Evolutionary conservation across 2,888 invertebrate genomes (phyloP).

Genomic region (Acanthococcus lagerstroemiae): DNA sequence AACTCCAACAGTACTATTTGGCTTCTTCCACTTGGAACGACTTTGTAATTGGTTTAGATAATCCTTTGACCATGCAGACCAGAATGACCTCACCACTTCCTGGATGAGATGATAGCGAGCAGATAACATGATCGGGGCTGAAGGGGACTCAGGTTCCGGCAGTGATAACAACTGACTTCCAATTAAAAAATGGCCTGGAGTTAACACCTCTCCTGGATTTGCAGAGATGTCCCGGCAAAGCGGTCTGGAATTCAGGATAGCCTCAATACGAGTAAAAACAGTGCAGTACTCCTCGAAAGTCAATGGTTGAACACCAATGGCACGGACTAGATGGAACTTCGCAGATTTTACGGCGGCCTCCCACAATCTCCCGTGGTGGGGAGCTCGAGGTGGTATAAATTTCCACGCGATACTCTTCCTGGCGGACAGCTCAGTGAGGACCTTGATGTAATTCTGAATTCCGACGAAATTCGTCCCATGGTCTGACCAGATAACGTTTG

Average conservation of each 20-base stretch:
- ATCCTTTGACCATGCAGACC: neutral
- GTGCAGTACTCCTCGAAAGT: neutral
- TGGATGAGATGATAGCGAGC: neutral
- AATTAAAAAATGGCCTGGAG: neutral
- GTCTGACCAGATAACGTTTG: neutral
- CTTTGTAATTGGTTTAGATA: neutral
- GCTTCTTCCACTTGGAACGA: neutral
- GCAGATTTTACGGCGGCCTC: neutral
- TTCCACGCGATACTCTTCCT: neutral
- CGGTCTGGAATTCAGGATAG: neutral
- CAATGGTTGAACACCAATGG: neutral
- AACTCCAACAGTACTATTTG: neutral
- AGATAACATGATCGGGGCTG: neutral
- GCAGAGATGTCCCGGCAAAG: neutral
- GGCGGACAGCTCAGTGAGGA: no score
- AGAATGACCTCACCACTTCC: neutral
- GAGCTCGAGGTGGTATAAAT: constrained; percentile 25
- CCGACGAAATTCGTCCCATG: neutral
- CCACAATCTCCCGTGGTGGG: neutral
- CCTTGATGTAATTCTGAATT: neutral
- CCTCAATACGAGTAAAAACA: neutral
- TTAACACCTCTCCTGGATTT: neutral
- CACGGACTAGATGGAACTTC: neutral
- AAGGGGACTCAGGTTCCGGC: neutral
- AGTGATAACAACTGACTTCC: neutral